Evolutionary conservation across 2,888 invertebrate genomes (phyloP).

Genomic region (Caprella mutica): DNA sequence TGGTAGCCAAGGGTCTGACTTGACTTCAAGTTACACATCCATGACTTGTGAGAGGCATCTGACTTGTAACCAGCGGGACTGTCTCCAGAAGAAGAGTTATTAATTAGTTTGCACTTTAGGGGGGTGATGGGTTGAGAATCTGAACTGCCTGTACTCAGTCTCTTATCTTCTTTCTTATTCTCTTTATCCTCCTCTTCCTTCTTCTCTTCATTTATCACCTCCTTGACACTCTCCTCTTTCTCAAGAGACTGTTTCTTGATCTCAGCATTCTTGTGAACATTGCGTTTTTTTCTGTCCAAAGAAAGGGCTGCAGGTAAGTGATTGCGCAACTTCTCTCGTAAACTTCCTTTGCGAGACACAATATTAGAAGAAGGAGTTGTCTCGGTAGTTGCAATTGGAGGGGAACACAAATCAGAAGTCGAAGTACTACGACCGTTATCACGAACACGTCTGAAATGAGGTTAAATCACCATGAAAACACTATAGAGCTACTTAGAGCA

Average conservation of each 20-base stretch:
- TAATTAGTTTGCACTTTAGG: not conserved
- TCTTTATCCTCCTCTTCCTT: not conserved
- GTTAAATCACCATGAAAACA: not conserved
- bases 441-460: constrained; percentile 8
- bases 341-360: constrained; percentile 25
- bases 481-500: no score
- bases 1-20: not conserved
- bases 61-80: not conserved
- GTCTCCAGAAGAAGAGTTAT: not conserved
- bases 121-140: constrained; percentile 3
- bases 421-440: constrained; percentile 2
- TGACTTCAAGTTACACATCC: not conserved
- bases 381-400: not conserved
- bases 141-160: not conserved
- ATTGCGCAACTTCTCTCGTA: constrained; percentile 21
- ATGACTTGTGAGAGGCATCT: constrained; percentile 3
- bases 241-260: not conserved
- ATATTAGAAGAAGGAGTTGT: not conserved
- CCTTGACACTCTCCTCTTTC: not conserved
- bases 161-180: not conserved
- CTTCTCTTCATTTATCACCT: not conserved
- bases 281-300: constrained; percentile 16
- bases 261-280: not conserved
- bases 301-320: constrained; percentile 29
- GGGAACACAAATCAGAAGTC: constrained; percentile 2